Conservation (phyloP, 2,888 invertebrate genomes). For the Sipha maydis region DNA sequence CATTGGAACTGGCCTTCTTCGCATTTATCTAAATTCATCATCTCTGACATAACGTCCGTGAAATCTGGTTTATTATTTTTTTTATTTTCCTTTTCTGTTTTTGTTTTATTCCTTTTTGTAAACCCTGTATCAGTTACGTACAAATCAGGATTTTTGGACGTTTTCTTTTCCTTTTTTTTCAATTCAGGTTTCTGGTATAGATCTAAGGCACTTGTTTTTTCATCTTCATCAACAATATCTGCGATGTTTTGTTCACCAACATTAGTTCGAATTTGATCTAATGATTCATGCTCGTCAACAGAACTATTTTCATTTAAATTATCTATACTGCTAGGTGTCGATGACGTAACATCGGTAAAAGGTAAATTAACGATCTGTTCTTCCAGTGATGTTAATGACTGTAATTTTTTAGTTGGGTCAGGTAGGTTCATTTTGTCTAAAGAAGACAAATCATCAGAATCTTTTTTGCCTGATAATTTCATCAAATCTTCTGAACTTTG, state of each 20-base stretch:
- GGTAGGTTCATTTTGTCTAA: constrained; percentile 45
- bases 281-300: not conserved
- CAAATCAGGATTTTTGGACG: constrained; percentile 60
- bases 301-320: constrained; percentile 24
- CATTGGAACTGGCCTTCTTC: constrained; percentile 72
- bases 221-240: constrained; percentile 8
- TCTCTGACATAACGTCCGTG: constrained; percentile 50
- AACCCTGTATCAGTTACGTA: constrained; percentile 50
- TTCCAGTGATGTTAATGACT: constrained; percentile 31
- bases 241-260: constrained; percentile 14
- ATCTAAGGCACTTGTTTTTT: constrained; percentile 33
- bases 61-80: constrained; percentile 33
- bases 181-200: constrained; percentile 56
- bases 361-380: constrained; percentile 19
- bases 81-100: constrained; percentile 60
- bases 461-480: not conserved
- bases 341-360: not conserved
- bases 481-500: too few species aligned
- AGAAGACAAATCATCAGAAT: constrained; percentile 21
- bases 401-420: constrained; percentile 42
- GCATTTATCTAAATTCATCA: constrained; percentile 51
- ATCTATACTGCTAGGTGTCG: constrained; percentile 19
- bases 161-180: constrained; percentile 63
- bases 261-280: constrained; percentile 23
- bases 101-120: constrained; percentile 63